Conservation (phyloP, 1,140 invertebrate species). For the Ephestia elutella region DNA sequence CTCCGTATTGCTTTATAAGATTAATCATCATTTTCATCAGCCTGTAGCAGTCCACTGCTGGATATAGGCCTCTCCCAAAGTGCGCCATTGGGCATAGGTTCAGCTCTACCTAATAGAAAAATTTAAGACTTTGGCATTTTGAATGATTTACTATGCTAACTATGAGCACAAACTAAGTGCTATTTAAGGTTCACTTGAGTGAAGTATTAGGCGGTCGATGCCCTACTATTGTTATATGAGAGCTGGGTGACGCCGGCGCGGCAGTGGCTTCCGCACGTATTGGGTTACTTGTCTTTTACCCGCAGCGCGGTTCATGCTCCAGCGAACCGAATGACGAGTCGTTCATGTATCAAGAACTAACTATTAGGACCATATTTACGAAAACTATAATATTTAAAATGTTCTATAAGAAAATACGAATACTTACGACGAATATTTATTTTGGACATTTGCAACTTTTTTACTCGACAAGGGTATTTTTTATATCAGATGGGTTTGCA, state of each 20-base stretch:
- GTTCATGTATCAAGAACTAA: background rate
- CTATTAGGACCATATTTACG: background rate
- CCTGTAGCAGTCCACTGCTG: no score
- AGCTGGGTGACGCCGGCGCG: slow-evolving; percentile 24
- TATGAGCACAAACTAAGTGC: no score
- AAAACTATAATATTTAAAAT: background rate
- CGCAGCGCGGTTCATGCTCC: slow-evolving; percentile 12
- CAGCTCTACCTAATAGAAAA: no score
- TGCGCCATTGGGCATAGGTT: no score
- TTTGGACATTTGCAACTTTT: background rate
- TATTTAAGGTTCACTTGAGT: background rate
- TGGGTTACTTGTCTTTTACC: slow-evolving; percentile 23
- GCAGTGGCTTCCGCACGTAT: slow-evolving; percentile 39
- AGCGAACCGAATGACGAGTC: background rate
- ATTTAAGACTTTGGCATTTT: no score
- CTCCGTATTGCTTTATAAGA: no score
- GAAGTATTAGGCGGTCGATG: slow-evolving; percentile 12
- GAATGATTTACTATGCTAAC: no score
- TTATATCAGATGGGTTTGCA: no score
- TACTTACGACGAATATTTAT: background rate
- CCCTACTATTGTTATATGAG: slow-evolving; percentile 12
- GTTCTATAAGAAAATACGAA: no score
- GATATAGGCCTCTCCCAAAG: no score
- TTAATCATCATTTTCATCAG: no score
- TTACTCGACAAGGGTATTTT: no score